Base-by-base conservation (phyloP, 2,113 vertebrate genomes). In the Chionodraco myersi region DNA sequence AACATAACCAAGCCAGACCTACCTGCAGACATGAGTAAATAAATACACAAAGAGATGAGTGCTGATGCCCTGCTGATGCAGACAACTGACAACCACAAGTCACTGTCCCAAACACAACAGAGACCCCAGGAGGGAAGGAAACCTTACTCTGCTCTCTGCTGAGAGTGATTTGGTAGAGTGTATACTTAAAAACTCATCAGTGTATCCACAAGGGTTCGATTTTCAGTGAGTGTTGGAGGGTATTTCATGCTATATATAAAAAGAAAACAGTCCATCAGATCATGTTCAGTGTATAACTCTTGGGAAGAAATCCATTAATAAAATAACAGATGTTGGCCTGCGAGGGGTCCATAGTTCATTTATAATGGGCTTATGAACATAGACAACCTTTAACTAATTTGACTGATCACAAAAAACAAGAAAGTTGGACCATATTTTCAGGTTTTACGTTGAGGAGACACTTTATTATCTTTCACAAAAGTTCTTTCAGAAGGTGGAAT, bases 241-340 rank as follows among this genome's bases (percentile, higher is more conserved):
- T 67, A 66, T 85, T 84, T 88, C 75, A 77, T 69, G 41, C 80
- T 77, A 89, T 84, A 86, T 87, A 86, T 86, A 83, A 77, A 90
- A 85, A 81, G 86, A 90, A 92, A 90, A 89, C 81, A 45, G 77
- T 65, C 67, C 44, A 70, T 48, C 64, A 56, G 80, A 79, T 87
- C 82, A 79, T 16, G 21, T 81, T 84, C 7, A 87, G 87, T 84
- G 80, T 84, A 79, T 60, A 76, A 89, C 54, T 36, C 80, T 71
- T 59, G 79, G 51, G 59, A 85, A 75, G 87, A 83, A 83, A 90
- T 83, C 59, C 59, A 77, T 57, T 85, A 79, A 80, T 75, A 86
- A 68, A 88, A 88, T 73, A 92, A 82, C 78, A 87, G 73, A 62
- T 81, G 59, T 84, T 71, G 75, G 68, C 56, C 81, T 64, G 58